Conservation (phyloP, 37 sponge, comb jelly and placozoan species). For the Chondrosia reniformis region DNA sequence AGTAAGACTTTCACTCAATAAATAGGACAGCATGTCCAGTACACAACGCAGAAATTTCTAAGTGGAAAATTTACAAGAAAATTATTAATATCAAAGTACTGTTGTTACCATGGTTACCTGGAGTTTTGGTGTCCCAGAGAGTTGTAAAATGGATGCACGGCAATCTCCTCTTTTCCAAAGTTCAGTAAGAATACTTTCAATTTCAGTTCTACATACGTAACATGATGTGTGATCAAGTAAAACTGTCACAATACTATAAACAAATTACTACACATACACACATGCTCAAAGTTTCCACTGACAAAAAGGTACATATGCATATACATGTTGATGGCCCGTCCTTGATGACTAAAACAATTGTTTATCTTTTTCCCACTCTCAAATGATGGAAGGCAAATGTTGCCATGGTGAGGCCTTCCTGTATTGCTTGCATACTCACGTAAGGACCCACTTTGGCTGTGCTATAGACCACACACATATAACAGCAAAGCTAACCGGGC, state of each 20-base stretch:
- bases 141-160: conserved; percentile 4
- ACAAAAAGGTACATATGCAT: not conserved
- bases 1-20: conserved; percentile 62
- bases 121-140: not conserved
- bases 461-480: not conserved
- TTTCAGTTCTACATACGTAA: conserved; percentile 22
- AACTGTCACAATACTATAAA: not conserved
- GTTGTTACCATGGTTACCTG: no score
- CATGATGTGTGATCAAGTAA: no score
- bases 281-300: not conserved
- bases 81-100: no score
- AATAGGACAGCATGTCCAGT: conserved; percentile 78
- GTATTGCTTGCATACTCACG: no score
- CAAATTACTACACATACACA: not conserved
- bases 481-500: conserved; percentile 39
- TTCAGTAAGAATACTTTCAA: conserved; percentile 48
- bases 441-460: no score
- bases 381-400: no score
- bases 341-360: no score
- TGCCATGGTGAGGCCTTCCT: no score
- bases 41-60: conserved; percentile 61
- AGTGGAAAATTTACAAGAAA: not conserved
- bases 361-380: no score
- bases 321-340: not conserved
- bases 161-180: conserved; percentile 63